Base-by-base conservation (phyloP, 2,113 vertebrate genomes). In the Rostratula benghalensis region DNA sequence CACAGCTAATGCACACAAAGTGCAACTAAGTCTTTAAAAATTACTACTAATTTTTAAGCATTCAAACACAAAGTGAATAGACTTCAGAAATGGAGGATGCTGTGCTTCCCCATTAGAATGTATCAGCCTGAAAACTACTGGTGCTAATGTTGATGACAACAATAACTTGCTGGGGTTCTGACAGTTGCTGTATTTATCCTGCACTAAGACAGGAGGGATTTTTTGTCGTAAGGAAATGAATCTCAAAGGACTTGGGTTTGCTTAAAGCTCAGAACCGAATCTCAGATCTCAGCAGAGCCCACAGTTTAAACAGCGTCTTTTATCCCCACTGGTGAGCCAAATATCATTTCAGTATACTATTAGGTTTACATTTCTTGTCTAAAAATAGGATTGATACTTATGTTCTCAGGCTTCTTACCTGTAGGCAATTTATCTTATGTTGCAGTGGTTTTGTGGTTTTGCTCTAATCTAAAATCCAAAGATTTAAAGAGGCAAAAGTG, bases 391-490 rank as follows among this genome's bases (percentile, higher is more conserved):
- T 35, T 63, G 53, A 68, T 89, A 76, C 61, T 74, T 91, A 73
- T 84, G 15, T 93, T 93, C 56, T 60, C 73, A 96, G 80, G 37
- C 18, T 90, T 79, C 68, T 91, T 93, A 84, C 48, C 43, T 90
- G 64, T 83, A 54, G 57, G 71, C 37, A 77, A 37, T 78, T 93
- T 73, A 57, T 97, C 95, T 96, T 86, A 87, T 15, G 4, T 54
- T 65, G 18, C 28, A 76, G 68, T 95, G 59, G 25, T 88, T 97
- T 97, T 94, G 68, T 95, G 59, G 25, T 88, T 97, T 97, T 94
- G 11, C 56, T 94, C 64, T 64, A 92, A 95, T 93, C 75, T 73
- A 87, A 96, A 94, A 61, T 81, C 70, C 30, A 70, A 95, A 97
- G 80, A 92, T 64, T 90, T 94, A 89, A 90, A 87, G 67, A 89